These are phyloP conservation scores for Enteromius radiatus DNA, from an alignment of 2,797 vertebrate genomes.

Conservation along the genomic window DNA sequence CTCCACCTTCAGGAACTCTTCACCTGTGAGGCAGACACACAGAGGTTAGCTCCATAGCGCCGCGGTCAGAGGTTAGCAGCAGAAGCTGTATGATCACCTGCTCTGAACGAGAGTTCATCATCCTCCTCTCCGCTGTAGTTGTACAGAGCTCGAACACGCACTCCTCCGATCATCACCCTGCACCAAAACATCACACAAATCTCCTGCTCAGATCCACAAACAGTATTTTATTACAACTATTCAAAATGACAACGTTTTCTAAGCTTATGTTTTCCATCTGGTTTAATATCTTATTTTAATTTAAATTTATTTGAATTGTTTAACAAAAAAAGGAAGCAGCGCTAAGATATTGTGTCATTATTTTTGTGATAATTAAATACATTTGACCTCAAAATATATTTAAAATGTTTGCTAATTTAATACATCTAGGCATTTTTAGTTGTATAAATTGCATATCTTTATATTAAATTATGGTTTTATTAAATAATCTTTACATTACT, in stretches of 20 bases:
- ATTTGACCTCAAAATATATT: not conserved
- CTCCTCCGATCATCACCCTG: slow-evolving; percentile 83
- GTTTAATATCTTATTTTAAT: no score
- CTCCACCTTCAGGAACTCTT: slow-evolving; percentile 81
- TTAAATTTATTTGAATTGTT: no score
- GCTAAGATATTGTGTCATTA: no score
- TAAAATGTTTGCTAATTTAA: not conserved
- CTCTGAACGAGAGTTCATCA: slow-evolving; percentile 82
- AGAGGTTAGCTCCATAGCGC: not conserved
- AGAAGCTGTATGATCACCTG: slow-evolving; percentile 70
- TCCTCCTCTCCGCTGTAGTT: slow-evolving; percentile 79
- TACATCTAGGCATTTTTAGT: not conserved
- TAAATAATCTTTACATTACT: no score
- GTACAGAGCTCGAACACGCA: slow-evolving; percentile 81
- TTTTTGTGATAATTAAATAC: not conserved
- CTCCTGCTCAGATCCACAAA: not conserved
- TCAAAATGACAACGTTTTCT: no score
- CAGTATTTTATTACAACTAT: not conserved
- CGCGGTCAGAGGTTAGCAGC: not conserved
- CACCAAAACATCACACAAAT: not conserved
- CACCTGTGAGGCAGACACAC: slow-evolving; percentile 66
- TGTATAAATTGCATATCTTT: not conserved
- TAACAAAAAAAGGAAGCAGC: no score
- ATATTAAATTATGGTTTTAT: no score
- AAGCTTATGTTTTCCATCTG: no score